phyloP scores from a whole-genome alignment of 2,113 vertebrate species.

The Cyanocitta stelleri region DNA sequence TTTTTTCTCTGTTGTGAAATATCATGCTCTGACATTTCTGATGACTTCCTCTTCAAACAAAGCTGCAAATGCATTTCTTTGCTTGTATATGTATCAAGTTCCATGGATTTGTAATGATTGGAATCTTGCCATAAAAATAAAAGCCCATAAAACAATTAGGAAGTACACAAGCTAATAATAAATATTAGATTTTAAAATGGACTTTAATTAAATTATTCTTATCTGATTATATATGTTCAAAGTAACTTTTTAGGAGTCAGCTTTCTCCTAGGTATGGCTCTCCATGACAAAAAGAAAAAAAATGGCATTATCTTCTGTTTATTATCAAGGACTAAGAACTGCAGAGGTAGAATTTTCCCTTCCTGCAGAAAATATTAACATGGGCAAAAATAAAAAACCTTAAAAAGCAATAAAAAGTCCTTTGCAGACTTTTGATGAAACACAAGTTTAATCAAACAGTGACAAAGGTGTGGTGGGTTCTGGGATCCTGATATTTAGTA shows the following conservation, averaged over 20 bases:
- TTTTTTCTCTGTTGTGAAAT: slow-evolving; percentile 25
- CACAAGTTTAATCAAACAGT: neutral
- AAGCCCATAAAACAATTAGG: slow-evolving; percentile 69
- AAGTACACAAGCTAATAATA: slow-evolving; percentile 65
- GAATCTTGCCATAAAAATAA: slow-evolving; percentile 50
- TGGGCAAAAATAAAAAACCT: neutral
- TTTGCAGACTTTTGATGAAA: neutral
- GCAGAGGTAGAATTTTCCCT: neutral
- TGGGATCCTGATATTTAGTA: neutral
- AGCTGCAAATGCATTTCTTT: slow-evolving; percentile 38
- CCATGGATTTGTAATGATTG: slow-evolving; percentile 2
- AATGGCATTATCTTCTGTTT: neutral
- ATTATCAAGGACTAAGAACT: neutral
- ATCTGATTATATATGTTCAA: slow-evolving; percentile 63
- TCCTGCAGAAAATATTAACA: neutral
- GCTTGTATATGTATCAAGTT: slow-evolving; percentile 15
- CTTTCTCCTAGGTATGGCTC: neutral
- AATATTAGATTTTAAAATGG: slow-evolving; percentile 61
- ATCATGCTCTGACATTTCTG: slow-evolving; percentile 41
- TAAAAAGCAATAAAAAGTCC: neutral
- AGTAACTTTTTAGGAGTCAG: slow-evolving; percentile 22
- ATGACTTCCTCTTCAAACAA: slow-evolving; percentile 40
- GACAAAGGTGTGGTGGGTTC: neutral
- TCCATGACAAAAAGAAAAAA: neutral
- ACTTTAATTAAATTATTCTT: slow-evolving; percentile 69